Percentiles rank a stretch among this genome's conserved stretches.
Conservation (phyloP, 1,140 invertebrate species). For the Trigoniulus corallinus region DNA sequence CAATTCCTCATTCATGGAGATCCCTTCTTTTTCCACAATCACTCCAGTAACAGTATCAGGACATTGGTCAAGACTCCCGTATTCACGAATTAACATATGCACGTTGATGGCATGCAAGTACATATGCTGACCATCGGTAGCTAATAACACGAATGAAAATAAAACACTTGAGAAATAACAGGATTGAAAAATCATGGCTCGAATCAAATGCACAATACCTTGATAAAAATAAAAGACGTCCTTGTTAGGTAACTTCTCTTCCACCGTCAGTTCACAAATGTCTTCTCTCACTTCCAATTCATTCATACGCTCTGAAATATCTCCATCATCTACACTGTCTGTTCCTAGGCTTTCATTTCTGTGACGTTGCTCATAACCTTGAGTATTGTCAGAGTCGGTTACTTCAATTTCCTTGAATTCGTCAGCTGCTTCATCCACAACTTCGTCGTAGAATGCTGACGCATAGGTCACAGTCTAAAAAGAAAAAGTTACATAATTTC, state of each 20-base stretch:
- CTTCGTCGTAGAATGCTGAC: too few relatives aligned
- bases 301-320: not conserved
- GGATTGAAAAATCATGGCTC: not conserved
- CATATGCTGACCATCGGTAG: constrained; percentile 75
- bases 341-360: constrained; percentile 19
- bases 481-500: too few relatives aligned
- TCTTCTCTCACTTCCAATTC: not conserved
- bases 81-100: constrained; percentile 69
- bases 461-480: too few relatives aligned
- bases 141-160: constrained; percentile 33
- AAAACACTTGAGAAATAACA: not conserved
- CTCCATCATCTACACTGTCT: constrained; percentile 13
- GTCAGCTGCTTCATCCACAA: too few relatives aligned
- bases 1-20: constrained; percentile 59
- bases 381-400: too few relatives aligned
- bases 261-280: too few relatives aligned
- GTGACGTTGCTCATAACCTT: too few relatives aligned
- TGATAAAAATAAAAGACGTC: constrained; percentile 61
- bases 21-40: constrained; percentile 66
- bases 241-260: constrained; percentile 9
- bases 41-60: constrained; percentile 45
- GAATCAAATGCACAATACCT: too few relatives aligned
- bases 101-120: constrained; percentile 84
- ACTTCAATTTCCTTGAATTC: too few relatives aligned
- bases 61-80: constrained; percentile 58